A percentile compares a stretch with the other conserved stretches of the same genome.
Evolutionary conservation across 2,797 vertebrate genomes (phyloP).

Genomic region (Octomys mimax): DNA sequence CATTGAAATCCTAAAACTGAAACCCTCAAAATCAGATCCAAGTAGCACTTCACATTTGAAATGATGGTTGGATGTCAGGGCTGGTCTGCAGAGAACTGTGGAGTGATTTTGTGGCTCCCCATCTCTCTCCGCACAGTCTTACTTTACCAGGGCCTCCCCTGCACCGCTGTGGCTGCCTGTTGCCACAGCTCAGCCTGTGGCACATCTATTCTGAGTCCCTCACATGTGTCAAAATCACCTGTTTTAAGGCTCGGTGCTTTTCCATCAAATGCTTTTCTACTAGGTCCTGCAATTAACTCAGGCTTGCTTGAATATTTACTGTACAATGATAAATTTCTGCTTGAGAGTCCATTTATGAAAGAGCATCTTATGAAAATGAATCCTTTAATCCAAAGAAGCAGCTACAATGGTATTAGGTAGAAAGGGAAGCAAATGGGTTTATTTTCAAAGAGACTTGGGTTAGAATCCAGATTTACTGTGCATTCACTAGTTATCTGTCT

Average conservation of each 20-base stretch:
- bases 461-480: neutral
- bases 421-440: neutral
- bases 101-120: neutral
- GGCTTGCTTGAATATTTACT: neutral
- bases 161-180: neutral
- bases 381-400: slow-evolving; percentile 33
- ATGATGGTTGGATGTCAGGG: slow-evolving; percentile 48
- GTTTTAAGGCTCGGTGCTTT: neutral
- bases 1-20: slow-evolving; percentile 69
- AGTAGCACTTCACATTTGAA: slow-evolving; percentile 74
- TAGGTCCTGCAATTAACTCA: neutral
- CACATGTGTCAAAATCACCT: neutral
- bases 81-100: neutral
- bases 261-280: slow-evolving; percentile 17
- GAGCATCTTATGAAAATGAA: neutral
- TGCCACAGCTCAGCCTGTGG: neutral
- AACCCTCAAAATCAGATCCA: slow-evolving; percentile 67
- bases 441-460: neutral
- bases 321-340: neutral
- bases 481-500: neutral
- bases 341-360: neutral
- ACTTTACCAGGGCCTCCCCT: no score
- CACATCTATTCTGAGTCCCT: neutral
- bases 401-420: neutral
- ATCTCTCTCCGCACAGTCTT: neutral